A percentile compares a stretch with the other conserved stretches of the same genome.
These are phyloP conservation scores for Rhinogobius similis DNA, from an alignment of 2,113 vertebrate genomes.

Conservation along the genomic window DNA sequence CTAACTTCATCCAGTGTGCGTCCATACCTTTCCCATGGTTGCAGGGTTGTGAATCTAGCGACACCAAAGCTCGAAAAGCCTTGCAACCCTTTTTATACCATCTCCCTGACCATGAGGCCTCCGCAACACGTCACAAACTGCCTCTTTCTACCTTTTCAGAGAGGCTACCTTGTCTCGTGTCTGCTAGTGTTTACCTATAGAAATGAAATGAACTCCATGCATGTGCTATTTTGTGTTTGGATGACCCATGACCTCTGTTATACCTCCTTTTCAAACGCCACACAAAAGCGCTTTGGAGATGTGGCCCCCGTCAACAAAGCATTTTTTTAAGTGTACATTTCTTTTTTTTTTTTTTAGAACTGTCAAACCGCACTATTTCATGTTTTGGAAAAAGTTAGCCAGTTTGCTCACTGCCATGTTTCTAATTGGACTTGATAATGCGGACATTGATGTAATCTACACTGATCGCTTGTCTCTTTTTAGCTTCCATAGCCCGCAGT, in stretches of 20 bases:
- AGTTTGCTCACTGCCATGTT: conserved; percentile 36
- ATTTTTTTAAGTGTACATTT: conserved; percentile 29
- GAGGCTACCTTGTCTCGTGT: conserved; percentile 59
- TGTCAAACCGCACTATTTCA: conserved; percentile 15
- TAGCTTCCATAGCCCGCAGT: conserved; percentile 73
- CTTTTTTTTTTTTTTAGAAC: conserved; percentile 23
- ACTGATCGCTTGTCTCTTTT: conserved; percentile 64
- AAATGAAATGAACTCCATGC: conserved; percentile 53
- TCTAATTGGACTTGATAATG: conserved; percentile 48
- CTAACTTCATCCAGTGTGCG: not conserved
- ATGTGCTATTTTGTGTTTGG: conserved; percentile 61
- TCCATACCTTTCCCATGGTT: conserved; percentile 79
- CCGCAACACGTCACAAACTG: conserved; percentile 57
- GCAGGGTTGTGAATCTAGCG: conserved; percentile 52
- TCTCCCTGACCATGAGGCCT: conserved; percentile 50
- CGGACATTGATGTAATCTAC: conserved; percentile 69
- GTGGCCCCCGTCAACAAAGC: conserved; percentile 61
- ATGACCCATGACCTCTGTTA: conserved; percentile 59
- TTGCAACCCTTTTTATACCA: conserved; percentile 70
- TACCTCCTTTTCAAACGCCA: conserved; percentile 67
- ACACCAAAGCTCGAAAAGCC: conserved; percentile 30
- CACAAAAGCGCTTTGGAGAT: conserved; percentile 63
- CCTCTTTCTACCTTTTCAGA: conserved; percentile 72
- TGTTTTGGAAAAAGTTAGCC: conserved; percentile 1
- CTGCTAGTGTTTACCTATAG: conserved; percentile 79